Percentiles rank a stretch among this genome's conserved stretches.
These are phyloP conservation scores for Anthophora plumipes DNA, from an alignment of 2,888 invertebrate species.

Conservation along the genomic window DNA sequence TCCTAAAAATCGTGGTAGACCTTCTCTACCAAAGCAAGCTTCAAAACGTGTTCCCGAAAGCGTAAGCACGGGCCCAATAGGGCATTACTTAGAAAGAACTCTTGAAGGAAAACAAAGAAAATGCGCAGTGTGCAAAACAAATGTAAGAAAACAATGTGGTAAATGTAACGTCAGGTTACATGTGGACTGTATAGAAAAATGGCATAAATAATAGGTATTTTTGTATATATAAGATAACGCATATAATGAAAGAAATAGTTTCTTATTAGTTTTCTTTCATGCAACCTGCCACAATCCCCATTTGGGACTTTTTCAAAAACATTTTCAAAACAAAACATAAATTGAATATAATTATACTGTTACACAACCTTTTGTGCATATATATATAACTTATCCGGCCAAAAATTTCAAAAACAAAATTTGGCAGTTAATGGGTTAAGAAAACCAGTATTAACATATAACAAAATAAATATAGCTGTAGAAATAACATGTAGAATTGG, in stretches of 20 bases:
- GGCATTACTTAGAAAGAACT: constrained; percentile 18
- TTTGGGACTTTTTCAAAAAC: constrained; percentile 31
- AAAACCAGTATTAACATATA: too few species aligned
- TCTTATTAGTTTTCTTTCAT: constrained; percentile 11
- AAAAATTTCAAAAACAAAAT: constrained; percentile 7
- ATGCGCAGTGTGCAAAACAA: constrained; percentile 19
- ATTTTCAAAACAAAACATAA: constrained; percentile 26
- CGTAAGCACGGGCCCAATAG: constrained; percentile 10
- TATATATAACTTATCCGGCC: constrained; percentile 1
- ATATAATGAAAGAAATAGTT: constrained; percentile 28
- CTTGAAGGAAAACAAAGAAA: constrained; percentile 20
- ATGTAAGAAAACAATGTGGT: constrained; percentile 3
- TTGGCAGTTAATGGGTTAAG: constrained; percentile 1
- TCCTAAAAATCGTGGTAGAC: constrained; percentile 10
- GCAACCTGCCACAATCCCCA: background rate
- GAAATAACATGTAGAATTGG: too few species aligned
- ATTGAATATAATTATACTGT: constrained; percentile 25
- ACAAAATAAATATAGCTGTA: too few species aligned
- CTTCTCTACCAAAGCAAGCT: background rate
- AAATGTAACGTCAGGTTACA: constrained; percentile 11
- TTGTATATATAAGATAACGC: constrained; percentile 11
- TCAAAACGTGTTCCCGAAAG: background rate
- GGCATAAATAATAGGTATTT: constrained; percentile 20
- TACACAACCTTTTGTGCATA: constrained; percentile 18
- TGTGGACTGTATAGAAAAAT: constrained; percentile 12